Conservation (phyloP, 2,113 vertebrate genomes). For the Isurus oxyrinchus region DNA sequence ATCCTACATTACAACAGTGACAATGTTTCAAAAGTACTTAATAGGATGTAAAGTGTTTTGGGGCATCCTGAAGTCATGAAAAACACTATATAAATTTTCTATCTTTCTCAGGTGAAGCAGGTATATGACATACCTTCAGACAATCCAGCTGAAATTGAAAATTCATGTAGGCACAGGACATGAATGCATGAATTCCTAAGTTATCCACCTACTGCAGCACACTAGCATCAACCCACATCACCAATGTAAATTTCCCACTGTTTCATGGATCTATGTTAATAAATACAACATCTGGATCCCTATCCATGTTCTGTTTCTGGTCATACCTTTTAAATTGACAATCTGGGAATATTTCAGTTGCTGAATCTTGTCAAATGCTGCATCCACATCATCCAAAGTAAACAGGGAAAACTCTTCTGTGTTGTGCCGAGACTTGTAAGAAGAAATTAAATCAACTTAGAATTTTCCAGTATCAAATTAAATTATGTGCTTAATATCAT, state of each 20-base stretch:
- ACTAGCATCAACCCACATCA: background rate
- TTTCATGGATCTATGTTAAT: background rate
- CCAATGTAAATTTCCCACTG: background rate
- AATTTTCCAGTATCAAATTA: background rate
- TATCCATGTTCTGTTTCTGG: background rate
- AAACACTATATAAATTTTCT: background rate
- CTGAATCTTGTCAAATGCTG: slow-evolving; percentile 97
- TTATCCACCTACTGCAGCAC: background rate
- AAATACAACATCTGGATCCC: background rate
- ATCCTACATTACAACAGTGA: background rate
- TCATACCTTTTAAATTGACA: slow-evolving; percentile 91
- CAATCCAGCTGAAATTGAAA: background rate
- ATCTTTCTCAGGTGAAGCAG: background rate
- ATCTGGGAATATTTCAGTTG: slow-evolving; percentile 98
- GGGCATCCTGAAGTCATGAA: no score
- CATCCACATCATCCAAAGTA: slow-evolving; percentile 91
- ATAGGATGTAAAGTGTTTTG: background rate
- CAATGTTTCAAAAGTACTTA: background rate
- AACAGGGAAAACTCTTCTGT: slow-evolving; percentile 94
- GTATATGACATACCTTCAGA: background rate
- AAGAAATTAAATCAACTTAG: slow-evolving; percentile 19
- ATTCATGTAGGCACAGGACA: background rate
- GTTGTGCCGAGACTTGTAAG: slow-evolving; percentile 85
- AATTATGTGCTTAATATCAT: background rate
- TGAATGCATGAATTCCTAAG: background rate